Conservation (phyloP, 1,140 invertebrate species). For the Hycleus phaleratus region DNA sequence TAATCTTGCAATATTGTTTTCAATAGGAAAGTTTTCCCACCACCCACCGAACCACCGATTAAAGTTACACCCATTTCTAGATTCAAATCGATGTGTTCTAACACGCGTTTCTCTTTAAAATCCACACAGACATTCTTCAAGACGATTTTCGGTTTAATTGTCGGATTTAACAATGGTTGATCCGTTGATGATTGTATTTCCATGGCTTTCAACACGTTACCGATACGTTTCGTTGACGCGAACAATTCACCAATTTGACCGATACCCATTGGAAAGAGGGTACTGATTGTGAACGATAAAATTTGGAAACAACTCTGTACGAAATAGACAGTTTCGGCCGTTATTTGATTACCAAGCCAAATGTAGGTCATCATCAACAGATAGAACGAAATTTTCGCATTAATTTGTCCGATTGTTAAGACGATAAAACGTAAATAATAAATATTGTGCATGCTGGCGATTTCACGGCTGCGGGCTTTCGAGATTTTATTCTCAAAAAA, state of each 20-base stretch:
- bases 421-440: slow-evolving; percentile 26
- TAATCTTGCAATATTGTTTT: slow-evolving; percentile 66
- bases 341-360: slow-evolving; percentile 56
- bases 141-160: slow-evolving; percentile 15
- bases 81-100: slow-evolving; percentile 53
- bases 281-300: slow-evolving; percentile 62
- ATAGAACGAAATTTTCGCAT: slow-evolving; percentile 50
- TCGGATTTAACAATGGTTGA: slow-evolving; percentile 2
- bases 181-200: slow-evolving; percentile 4
- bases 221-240: slow-evolving; percentile 17
- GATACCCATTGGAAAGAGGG: slow-evolving; percentile 63
- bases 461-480: slow-evolving; percentile 27
- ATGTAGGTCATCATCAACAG: slow-evolving; percentile 63
- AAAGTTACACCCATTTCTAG: slow-evolving; percentile 54
- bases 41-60: slow-evolving; percentile 72
- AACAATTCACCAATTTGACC: slow-evolving; percentile 46
- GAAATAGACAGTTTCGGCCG: slow-evolving; percentile 69
- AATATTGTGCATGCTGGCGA: slow-evolving; percentile 21
- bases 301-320: slow-evolving; percentile 68
- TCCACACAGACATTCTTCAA: neutral
- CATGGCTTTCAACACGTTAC: slow-evolving; percentile 14
- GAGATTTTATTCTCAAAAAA: slow-evolving; percentile 24
- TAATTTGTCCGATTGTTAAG: slow-evolving; percentile 44
- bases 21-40: slow-evolving; percentile 70
- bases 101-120: slow-evolving; percentile 40